These are phyloP conservation scores for Oceanites oceanicus DNA, from an alignment of 2,113 vertebrate genomes.

Conservation along the genomic window DNA sequence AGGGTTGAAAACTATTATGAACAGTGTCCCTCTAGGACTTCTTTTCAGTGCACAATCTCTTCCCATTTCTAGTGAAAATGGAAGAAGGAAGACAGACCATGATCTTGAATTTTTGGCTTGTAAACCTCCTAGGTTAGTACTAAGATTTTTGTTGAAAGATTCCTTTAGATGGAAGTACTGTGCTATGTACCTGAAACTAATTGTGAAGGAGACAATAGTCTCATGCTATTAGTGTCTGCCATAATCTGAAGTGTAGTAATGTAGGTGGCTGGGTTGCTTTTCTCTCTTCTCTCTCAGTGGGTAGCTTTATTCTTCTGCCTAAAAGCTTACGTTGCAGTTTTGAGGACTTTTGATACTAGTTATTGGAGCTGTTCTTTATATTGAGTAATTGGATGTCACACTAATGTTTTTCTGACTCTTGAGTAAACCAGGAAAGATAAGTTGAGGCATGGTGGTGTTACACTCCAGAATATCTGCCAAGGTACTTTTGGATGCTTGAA, in stretches of 20 bases:
- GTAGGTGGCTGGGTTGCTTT: conserved; percentile 46
- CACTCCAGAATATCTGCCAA: conserved; percentile 35
- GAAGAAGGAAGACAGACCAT: conserved; percentile 56
- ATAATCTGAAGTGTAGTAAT: conserved; percentile 40
- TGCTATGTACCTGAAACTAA: conserved; percentile 39
- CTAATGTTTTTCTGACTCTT: conserved; percentile 42
- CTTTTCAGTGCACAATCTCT: conserved; percentile 66
- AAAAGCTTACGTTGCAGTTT: conserved; percentile 63
- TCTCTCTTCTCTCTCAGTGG: conserved; percentile 17
- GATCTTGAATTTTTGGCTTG: conserved; percentile 44
- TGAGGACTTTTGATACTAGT: conserved; percentile 49
- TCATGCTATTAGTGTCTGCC: conserved; percentile 40
- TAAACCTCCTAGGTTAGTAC: conserved; percentile 59
- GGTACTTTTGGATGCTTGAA: conserved; percentile 27
- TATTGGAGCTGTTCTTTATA: conserved; percentile 50
- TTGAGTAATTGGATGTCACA: conserved; percentile 59
- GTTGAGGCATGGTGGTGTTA: conserved; percentile 9
- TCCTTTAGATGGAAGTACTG: conserved; percentile 32
- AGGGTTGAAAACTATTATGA: conserved; percentile 28
- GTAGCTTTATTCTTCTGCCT: conserved; percentile 69
- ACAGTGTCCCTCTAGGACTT: conserved; percentile 47
- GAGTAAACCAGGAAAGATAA: conserved; percentile 14
- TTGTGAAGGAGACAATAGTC: conserved; percentile 39
- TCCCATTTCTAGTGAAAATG: conserved; percentile 58
- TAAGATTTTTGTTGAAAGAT: conserved; percentile 46